Conservation (phyloP, 2,797 vertebrate genomes). For the Mormyrus proboscirostris region DNA sequence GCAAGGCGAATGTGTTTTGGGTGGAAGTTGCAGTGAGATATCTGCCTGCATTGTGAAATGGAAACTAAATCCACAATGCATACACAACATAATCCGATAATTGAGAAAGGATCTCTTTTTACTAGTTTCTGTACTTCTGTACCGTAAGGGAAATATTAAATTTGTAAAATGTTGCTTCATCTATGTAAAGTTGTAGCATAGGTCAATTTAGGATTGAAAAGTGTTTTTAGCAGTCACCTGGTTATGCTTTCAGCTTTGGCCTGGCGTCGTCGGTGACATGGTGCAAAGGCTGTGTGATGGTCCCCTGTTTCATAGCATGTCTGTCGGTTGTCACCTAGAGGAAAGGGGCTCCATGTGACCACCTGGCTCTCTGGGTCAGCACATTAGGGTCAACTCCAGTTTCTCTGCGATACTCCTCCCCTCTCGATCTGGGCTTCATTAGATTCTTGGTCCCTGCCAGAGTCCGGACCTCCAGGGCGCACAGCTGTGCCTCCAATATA, state of each 20-base stretch:
- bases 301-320: background rate
- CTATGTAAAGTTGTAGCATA: background rate
- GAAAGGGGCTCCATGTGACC: background rate
- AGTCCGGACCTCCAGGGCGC: conserved; percentile 9
- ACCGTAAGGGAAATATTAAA: background rate
- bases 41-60: background rate
- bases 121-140: background rate
- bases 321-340: background rate
- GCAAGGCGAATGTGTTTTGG: conserved; percentile 22
- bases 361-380: conserved; percentile 14
- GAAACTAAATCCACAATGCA: conserved; percentile 7
- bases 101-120: background rate
- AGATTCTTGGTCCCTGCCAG: background rate
- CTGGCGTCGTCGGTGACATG: background rate
- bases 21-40: conserved; percentile 11
- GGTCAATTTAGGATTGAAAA: background rate
- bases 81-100: conserved; percentile 12
- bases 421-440: conserved; percentile 21
- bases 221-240: background rate
- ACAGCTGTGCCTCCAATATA: conserved; percentile 8
- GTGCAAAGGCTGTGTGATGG: background rate
- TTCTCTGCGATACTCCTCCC: background rate
- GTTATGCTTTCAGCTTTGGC: background rate
- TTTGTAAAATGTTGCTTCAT: background rate
- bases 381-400: background rate